Percentiles rank a stretch among this genome's conserved stretches.
phyloP scores from a whole-genome alignment of 2,888 invertebrate genomes.

The Lasioglossum marginatum region DNA sequence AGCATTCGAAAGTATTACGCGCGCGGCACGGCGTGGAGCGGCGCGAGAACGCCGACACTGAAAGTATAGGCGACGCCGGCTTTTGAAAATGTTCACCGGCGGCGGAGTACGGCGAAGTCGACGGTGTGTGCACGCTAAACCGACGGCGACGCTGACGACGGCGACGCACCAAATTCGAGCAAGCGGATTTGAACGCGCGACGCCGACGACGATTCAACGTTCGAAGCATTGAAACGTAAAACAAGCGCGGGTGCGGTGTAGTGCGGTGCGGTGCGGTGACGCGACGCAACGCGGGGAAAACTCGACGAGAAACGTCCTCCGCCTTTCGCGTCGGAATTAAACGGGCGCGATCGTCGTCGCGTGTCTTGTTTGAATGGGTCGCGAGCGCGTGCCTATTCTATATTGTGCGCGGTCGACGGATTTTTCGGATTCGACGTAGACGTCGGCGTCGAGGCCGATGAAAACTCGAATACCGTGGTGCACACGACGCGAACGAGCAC shows the following conservation, averaged over 20 bases:
- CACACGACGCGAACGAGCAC: slow-evolving; percentile 47
- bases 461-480: slow-evolving; percentile 60
- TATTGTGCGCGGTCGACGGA: slow-evolving; percentile 56
- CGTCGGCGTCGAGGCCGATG: slow-evolving; percentile 51
- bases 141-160: not conserved
- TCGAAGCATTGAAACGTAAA: slow-evolving; percentile 44
- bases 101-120: not conserved
- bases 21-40: not conserved
- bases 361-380: slow-evolving; percentile 66
- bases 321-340: slow-evolving; percentile 42
- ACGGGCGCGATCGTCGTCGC: slow-evolving; percentile 55
- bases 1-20: slow-evolving; percentile 13
- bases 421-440: slow-evolving; percentile 58
- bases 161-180: slow-evolving; percentile 31
- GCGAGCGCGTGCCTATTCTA: slow-evolving; percentile 62
- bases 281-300: slow-evolving; percentile 12
- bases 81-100: slow-evolving; percentile 7
- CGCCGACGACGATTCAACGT: slow-evolving; percentile 43
- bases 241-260: not conserved
- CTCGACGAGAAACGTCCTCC: slow-evolving; percentile 31
- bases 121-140: slow-evolving; percentile 1
- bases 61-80: not conserved
- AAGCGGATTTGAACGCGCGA: slow-evolving; percentile 40
- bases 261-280: not conserved
- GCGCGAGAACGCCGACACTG: not conserved